Base-by-base conservation (phyloP, 1,140 invertebrate species). In the Anastatus disparis region DNA sequence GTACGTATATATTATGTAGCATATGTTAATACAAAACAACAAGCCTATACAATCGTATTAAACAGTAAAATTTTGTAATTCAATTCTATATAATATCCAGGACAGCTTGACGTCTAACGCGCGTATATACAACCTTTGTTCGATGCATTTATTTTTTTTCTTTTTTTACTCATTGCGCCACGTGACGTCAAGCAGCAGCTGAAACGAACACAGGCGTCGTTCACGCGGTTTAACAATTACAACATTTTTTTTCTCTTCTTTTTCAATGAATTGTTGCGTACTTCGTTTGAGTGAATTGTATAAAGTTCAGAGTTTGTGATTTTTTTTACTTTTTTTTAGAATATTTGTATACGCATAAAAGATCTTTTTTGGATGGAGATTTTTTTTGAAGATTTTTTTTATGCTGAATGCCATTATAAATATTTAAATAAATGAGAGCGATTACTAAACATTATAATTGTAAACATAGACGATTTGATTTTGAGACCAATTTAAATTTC, bases 91-190 rank as follows among this genome's bases (percentile, higher is more conserved):
- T n/a, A n/a, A n/a, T n/a, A n/a, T n/a, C n/a, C 52, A 10, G 26
- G n/a, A 31, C 27, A 31, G 42, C 17, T 56, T 59, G 65, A 58
- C 42, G 35, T 48, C 55, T 44, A 15, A 20, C 20, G 12, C 24
- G 9, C 38, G 26, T 10, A 29, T 17, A 3, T 55, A 55, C n/a
- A 55, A 24, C 27, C 31, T 66, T 66, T 66, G 52, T 66, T 48
- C 38, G 58, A 38, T n/a, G n/a, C n/a, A n/a, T n/a, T n/a, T n/a
- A 29, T 56, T 71, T 71, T 71, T 64, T 9, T 50, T 17, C 20
- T 2, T 6, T 24, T 59, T 68, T 31, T 56, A 40, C 38, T 13
- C 38, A 6, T 35, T 35, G 26, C 15, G 40, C 13, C 10, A 46
- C 27, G 9, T n/a, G 6, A 20, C 38, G 42, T 50, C 17, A 35